Conservation (phyloP, 92 coral and sea anemone species). For the Epizoanthus rinbou region DNA sequence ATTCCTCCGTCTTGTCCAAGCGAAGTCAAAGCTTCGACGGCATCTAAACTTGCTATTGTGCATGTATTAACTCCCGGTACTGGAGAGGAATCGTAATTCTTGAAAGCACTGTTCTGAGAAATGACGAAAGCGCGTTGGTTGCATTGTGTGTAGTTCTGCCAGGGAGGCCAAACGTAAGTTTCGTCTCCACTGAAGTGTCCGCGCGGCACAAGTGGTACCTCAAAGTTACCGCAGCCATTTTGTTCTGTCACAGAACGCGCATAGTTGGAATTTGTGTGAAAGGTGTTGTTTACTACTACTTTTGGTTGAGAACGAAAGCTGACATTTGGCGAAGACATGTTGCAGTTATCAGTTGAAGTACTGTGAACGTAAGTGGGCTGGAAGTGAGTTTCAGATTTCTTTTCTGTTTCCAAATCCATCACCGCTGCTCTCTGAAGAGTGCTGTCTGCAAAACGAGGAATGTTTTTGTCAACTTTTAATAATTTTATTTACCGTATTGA, state of each 20-base stretch:
- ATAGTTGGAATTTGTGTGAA: conserved; percentile 3
- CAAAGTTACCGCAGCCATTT: not conserved
- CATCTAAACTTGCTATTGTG: not conserved
- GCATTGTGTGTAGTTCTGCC: not conserved
- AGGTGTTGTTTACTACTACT: not conserved
- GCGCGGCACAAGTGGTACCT: conserved; percentile 17
- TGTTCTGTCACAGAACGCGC: not conserved
- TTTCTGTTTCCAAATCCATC: conserved; percentile 5
- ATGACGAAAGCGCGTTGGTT: not conserved
- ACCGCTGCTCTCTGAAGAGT: not conserved
- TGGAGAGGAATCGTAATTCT: not conserved
- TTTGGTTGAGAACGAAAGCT: not conserved
- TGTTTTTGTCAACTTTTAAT: not conserved
- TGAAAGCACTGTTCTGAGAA: conserved; percentile 40
- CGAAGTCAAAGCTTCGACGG: conserved; percentile 32
- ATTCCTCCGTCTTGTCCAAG: conserved; percentile 11
- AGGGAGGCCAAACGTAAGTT: conserved; percentile 25
- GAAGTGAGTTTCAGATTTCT: conserved; percentile 2
- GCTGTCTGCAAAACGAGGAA: not conserved
- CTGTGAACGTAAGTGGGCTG: not conserved
- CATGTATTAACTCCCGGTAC: not conserved
- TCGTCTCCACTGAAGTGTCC: conserved; percentile 23
- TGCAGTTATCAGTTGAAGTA: not conserved
- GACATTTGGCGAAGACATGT: not conserved
- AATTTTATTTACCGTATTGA: not conserved